These are phyloP conservation scores for Drosophila mimetica DNA, from an alignment of 2,888 invertebrate species.

Conservation along the genomic window DNA sequence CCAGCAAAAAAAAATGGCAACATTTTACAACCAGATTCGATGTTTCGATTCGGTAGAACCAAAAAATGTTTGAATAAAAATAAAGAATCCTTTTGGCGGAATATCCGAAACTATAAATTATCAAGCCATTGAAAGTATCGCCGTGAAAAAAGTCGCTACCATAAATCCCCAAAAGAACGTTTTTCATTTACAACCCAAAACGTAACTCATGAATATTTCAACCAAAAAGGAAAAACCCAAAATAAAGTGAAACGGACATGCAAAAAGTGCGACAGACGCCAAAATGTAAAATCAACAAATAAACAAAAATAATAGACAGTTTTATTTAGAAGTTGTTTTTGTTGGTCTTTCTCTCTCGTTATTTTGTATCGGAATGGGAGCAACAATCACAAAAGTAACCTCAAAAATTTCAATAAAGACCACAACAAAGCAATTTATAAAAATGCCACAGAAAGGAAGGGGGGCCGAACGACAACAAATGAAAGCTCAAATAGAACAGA, in stretches of 20 bases:
- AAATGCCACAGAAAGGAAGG: constrained; percentile 63
- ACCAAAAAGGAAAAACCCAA: constrained; percentile 23
- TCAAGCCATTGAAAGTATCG: constrained; percentile 56
- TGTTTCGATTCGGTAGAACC: constrained; percentile 16
- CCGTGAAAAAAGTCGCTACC: constrained; percentile 46
- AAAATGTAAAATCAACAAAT: constrained; percentile 68
- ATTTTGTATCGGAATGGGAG: constrained; percentile 56
- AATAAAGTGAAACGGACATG: constrained; percentile 58
- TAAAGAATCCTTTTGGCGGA: constrained; percentile 32
- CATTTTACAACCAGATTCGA: constrained; percentile 32
- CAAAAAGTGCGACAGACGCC: constrained; percentile 66
- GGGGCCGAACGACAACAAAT: constrained; percentile 47
- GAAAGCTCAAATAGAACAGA: constrained; percentile 69
- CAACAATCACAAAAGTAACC: constrained; percentile 80
- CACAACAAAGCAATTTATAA: constrained; percentile 82
- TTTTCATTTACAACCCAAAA: constrained; percentile 75
- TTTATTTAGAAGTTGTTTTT: constrained; percentile 60
- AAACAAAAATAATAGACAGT: constrained; percentile 76
- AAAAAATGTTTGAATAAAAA: constrained; percentile 28
- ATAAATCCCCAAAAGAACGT: constrained; percentile 73
- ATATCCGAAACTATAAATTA: constrained; percentile 70
- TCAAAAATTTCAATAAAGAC: constrained; percentile 81
- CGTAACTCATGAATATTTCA: constrained; percentile 79
- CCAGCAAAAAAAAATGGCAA: constrained; percentile 13
- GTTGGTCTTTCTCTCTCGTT: constrained; percentile 20